Evolutionary conservation across 2,888 invertebrate species (phyloP).

Genomic region (Caenorhabditis afra): DNA sequence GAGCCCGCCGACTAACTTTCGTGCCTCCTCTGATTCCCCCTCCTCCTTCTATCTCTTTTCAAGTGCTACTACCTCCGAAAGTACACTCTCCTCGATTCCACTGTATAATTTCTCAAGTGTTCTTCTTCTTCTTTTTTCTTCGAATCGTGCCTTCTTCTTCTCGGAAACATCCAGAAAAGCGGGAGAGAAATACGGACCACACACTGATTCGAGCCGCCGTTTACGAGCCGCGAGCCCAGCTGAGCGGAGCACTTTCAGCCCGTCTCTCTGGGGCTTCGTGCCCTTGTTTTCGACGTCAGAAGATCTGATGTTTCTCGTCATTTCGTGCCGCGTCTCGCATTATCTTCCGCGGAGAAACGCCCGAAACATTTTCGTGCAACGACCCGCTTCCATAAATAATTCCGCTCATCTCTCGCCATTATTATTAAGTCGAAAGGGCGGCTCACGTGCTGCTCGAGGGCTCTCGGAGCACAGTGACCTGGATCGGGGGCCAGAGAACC

Average conservation of each 20-base stretch:
- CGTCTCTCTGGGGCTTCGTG: background rate
- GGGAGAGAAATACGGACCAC: too few species aligned
- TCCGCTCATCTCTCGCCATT: background rate
- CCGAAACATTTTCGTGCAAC: background rate
- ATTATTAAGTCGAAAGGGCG: background rate
- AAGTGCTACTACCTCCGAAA: background rate
- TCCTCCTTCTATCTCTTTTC: background rate
- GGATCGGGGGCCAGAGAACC: too few species aligned
- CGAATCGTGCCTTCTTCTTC: background rate
- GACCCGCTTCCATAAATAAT: background rate
- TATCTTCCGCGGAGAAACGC: background rate
- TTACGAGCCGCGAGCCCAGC: conserved; percentile 31
- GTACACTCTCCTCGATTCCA: background rate
- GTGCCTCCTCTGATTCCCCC: conserved; percentile 6
- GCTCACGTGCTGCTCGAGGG: conserved; percentile 2
- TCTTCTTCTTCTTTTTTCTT: background rate
- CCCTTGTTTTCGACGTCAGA: conserved; percentile 18
- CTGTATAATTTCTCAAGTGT: background rate
- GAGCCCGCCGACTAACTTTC: conserved; percentile 26
- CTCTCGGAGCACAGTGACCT: too few species aligned
- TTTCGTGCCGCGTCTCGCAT: background rate
- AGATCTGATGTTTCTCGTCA: background rate
- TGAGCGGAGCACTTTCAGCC: conserved; percentile 25
- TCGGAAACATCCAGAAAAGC: background rate
- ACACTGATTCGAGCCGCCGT: background rate